phyloP scores from a whole-genome alignment of 2,797 vertebrate species.

The Lateolabrax maculatus region DNA sequence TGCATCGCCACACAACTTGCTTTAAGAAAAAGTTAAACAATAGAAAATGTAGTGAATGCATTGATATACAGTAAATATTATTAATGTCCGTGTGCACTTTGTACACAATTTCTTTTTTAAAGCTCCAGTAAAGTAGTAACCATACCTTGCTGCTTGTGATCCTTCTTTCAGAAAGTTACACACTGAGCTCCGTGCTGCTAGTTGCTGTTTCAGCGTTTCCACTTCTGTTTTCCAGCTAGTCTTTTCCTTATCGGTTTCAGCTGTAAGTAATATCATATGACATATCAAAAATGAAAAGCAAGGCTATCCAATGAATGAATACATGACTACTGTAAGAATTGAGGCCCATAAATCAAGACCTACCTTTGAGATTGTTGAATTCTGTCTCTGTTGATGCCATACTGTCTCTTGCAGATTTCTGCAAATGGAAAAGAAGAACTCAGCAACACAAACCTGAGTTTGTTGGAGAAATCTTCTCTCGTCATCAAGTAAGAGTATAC shows the following conservation, averaged over 20 bases:
- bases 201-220: constrained; percentile 52
- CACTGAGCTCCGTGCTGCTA: constrained; percentile 49
- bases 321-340: not conserved
- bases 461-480: not conserved
- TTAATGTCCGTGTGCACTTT: not conserved
- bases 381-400: not conserved
- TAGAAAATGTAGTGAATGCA: constrained; percentile 14
- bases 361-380: constrained; percentile 52
- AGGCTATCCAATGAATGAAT: not conserved
- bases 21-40: constrained; percentile 46
- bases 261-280: constrained; percentile 58
- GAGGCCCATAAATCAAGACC: constrained; percentile 22
- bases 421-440: constrained; percentile 41
- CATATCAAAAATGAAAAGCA: constrained; percentile 9
- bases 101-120: not conserved
- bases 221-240: constrained; percentile 49
- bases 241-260: constrained; percentile 38
- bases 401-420: constrained; percentile 61
- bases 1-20: constrained; percentile 61
- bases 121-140: not conserved
- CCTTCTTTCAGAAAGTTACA: constrained; percentile 73
- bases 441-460: constrained; percentile 6
- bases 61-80: not conserved
- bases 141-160: constrained; percentile 54
- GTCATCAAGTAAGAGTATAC: not conserved